A percentile compares a stretch with the other conserved stretches of the same genome.
phyloP scores from a whole-genome alignment of 53 echinoderm and acorn worm genomes.

The Apostichopus leukothele region DNA sequence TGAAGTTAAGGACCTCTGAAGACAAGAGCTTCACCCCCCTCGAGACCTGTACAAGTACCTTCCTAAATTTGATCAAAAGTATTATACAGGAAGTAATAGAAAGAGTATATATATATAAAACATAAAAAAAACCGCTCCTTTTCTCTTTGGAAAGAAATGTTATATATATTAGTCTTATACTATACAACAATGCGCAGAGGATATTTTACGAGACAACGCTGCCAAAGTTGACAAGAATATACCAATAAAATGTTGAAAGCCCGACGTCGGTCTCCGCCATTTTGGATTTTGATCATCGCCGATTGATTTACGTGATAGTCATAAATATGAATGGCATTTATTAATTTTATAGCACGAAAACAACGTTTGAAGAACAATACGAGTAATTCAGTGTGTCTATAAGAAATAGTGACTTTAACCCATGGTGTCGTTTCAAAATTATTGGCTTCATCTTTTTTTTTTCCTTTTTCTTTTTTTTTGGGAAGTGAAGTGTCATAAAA shows the following conservation, averaged over 20 bases:
- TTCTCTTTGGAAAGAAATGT: too few relatives aligned
- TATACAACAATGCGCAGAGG: too few relatives aligned
- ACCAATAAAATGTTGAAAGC: conserved; percentile 33
- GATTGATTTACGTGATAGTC: conserved; percentile 34
- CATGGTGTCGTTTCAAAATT: neutral
- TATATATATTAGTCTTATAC: too few relatives aligned
- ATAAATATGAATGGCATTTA: conserved; percentile 45
- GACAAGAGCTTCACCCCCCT: neutral
- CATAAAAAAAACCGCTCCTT: too few relatives aligned
- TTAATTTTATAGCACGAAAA: conserved; percentile 47
- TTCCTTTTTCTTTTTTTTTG: neutral
- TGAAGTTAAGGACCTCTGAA: neutral
- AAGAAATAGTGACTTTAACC: neutral
- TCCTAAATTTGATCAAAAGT: too few relatives aligned
- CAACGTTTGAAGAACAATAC: conserved; percentile 34
- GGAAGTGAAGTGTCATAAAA: conserved; percentile 35
- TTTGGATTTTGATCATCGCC: conserved; percentile 3
- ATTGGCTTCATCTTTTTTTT: neutral
- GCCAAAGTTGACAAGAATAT: conserved; percentile 32
- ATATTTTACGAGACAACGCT: too few relatives aligned
- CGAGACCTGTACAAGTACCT: too few relatives aligned
- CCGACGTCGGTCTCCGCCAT: conserved; percentile 28
- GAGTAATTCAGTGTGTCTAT: conserved; percentile 1
- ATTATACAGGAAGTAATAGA: too few relatives aligned
- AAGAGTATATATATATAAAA: too few relatives aligned